Percentiles rank a stretch among this genome's conserved stretches.
Conservation (phyloP, 2,113 vertebrate genomes). For the Nansenia antarctica region DNA sequence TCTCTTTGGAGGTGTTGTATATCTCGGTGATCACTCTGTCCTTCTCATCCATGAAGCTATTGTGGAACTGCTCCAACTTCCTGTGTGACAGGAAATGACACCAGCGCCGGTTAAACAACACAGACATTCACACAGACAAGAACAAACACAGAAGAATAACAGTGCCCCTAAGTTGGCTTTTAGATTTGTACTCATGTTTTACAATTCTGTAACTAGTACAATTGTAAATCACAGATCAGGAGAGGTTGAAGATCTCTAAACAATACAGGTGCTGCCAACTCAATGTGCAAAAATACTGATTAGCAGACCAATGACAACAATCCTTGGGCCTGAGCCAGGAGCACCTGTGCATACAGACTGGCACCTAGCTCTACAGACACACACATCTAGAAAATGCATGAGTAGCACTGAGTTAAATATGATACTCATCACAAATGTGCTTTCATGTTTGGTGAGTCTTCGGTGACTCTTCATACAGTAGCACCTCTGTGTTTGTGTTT, state of each 20-base stretch:
- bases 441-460: neutral
- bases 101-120: neutral
- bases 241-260: neutral
- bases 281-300: constrained; percentile 59
- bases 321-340: constrained; percentile 36
- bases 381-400: neutral
- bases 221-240: constrained; percentile 7
- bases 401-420: neutral
- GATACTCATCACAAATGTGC: neutral
- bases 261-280: constrained; percentile 11
- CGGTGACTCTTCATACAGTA: neutral
- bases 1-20: constrained; percentile 82
- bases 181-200: neutral
- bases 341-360: constrained; percentile 26
- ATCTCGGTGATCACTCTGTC: constrained; percentile 80
- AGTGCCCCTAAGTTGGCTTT: neutral
- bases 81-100: constrained; percentile 59
- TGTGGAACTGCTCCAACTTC: constrained; percentile 82
- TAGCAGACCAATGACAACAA: constrained; percentile 33
- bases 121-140: neutral
- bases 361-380: neutral
- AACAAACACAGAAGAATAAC: neutral
- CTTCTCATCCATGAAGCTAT: constrained; percentile 83
- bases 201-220: neutral
- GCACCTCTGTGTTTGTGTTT: neutral